Conservation (phyloP, 2,797 vertebrate species). For the Coccyzus lansbergi region DNA sequence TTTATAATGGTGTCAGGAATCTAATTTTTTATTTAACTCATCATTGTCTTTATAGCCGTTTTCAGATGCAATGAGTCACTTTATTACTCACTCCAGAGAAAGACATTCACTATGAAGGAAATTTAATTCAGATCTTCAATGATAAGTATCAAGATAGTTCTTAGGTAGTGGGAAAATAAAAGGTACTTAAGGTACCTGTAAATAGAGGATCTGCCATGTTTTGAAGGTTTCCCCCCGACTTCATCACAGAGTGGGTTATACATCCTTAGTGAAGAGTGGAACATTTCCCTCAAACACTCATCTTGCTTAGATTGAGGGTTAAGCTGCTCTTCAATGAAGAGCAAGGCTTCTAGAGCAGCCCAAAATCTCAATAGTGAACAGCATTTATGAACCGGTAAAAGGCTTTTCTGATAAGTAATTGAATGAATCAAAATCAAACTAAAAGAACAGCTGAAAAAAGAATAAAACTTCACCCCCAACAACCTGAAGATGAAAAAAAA, state of each 20-base stretch:
- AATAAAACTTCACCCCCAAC: background rate
- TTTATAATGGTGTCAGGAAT: background rate
- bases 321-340: background rate
- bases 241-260: background rate
- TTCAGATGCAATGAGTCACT: background rate
- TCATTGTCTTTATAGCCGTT: background rate
- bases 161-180: background rate
- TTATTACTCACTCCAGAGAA: background rate
- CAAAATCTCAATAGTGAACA: background rate
- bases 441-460: background rate
- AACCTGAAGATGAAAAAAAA: background rate
- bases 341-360: background rate
- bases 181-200: background rate
- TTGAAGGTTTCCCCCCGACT: background rate
- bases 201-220: background rate
- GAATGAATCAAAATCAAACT: background rate
- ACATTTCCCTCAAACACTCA: background rate
- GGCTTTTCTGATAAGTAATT: background rate
- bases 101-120: background rate
- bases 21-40: background rate
- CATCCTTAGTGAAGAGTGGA: background rate
- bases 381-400: background rate
- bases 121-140: background rate
- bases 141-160: background rate
- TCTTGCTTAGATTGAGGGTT: background rate